Evolutionary conservation across 2,888 invertebrate species (phyloP), one percentile per base, ranked within the genome.

Genomic region (Xestoiulus laeticollis): DNA sequence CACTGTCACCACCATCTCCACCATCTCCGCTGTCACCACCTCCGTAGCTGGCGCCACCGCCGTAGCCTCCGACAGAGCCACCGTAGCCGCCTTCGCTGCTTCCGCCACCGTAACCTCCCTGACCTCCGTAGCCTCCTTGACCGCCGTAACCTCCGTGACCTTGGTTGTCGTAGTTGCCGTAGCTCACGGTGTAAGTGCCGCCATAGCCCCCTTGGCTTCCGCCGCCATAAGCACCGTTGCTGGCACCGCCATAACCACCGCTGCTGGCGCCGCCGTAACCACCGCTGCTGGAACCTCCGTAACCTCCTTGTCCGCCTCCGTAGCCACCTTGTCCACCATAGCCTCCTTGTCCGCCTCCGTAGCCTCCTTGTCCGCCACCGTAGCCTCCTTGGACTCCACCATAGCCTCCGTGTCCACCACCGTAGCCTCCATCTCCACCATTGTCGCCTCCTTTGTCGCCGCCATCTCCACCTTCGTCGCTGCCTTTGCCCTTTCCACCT

Each of bases 191-290:
- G 33, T 85, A 85, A 14, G 38, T 43, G 44, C 85, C 85, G 10
- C 85, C 85, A 43, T 85, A 44, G 14, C 85, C 85, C 33, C 87
- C 87, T 22, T 86, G 30, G 59, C 38, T 26, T 86, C 68, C 59
- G 3, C 86, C 59, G 78, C 87, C 82, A 87, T 87, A 87, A 22
- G 82, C 78, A 8, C 32, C 68, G 32, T 32, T 30, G 59, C 59
- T 59, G 6, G 5, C 43, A 5, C 86, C 68, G 5, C 86, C 86
- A 8, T 59, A 16, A 19, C 53, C 44, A 48, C 38, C 26, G 26
- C 38, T 22, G 32, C 59, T 38, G 1, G 44, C 26, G 14, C 44
- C 53, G 3, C 86, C 59, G 10, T 59, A 16, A 16, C 32, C 22
- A 26, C 38, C 85, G 59, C 59, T 48, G 48, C 38, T 85, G 38